A percentile compares a stretch with the other conserved stretches of the same genome.
These are phyloP conservation scores for Porites rus DNA, from an alignment of 92 coral and sea anemone species.

Conservation along the genomic window DNA sequence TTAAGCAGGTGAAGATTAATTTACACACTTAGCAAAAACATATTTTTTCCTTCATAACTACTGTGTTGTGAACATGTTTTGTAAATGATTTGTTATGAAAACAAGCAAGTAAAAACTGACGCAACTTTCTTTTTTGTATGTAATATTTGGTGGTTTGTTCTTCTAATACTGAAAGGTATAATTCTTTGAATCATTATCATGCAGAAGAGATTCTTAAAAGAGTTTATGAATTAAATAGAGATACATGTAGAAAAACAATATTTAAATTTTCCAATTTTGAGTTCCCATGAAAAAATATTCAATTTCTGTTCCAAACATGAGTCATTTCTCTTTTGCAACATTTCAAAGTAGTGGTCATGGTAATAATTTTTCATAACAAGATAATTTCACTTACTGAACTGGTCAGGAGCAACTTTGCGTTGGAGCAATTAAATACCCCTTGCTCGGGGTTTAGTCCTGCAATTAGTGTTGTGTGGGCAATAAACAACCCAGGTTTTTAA, in stretches of 20 bases:
- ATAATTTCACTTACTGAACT: slow-evolving; percentile 4
- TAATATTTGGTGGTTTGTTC: neutral
- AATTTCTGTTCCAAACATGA: too few species aligned
- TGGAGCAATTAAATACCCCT: neutral
- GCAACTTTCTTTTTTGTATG: neutral
- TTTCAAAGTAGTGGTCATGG: neutral
- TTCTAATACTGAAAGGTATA: neutral
- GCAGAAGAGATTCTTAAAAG: too few species aligned
- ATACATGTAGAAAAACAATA: too few species aligned
- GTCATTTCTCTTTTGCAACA: too few species aligned
- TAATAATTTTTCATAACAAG: neutral
- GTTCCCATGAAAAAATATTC: too few species aligned
- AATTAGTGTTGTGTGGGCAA: slow-evolving; percentile 11
- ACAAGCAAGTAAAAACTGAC: neutral
- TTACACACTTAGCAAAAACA: too few species aligned
- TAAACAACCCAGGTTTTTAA: slow-evolving; percentile 14
- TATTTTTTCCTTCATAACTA: too few species aligned
- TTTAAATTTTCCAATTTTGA: too few species aligned
- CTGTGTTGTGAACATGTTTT: too few species aligned
- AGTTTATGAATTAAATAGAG: too few species aligned
- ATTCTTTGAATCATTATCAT: neutral
- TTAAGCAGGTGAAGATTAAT: too few species aligned
- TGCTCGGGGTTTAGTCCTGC: neutral
- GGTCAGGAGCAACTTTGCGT: neutral
- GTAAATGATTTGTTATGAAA: neutral